Conservation (phyloP, 2,797 vertebrate species). For the Lithobates pipiens region DNA sequence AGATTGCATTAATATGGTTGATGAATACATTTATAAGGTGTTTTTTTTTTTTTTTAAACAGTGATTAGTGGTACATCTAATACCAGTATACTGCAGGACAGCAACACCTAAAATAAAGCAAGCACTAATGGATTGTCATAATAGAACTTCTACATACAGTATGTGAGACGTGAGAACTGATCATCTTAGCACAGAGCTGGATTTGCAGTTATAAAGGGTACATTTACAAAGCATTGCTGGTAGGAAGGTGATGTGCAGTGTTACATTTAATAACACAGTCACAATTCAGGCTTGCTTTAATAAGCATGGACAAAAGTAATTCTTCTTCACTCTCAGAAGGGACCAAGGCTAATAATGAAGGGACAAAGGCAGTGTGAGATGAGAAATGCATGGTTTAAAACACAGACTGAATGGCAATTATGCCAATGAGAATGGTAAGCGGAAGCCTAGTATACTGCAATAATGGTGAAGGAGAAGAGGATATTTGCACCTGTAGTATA, state of each 20-base stretch:
- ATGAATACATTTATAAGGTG: too few species aligned
- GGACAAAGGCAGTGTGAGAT: conserved; percentile 28
- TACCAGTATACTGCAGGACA: too few species aligned
- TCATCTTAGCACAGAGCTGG: neutral
- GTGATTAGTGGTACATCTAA: too few species aligned
- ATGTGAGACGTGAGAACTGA: too few species aligned
- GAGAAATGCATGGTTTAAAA: conserved; percentile 29
- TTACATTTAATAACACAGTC: conserved; percentile 29
- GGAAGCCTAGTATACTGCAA: conserved; percentile 7
- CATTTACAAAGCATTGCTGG: neutral
- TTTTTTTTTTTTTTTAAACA: too few species aligned
- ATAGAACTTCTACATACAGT: neutral
- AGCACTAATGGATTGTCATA: neutral
- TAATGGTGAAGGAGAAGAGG: neutral
- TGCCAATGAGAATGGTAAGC: conserved; percentile 22
- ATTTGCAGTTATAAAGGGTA: neutral
- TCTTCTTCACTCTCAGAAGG: conserved; percentile 15
- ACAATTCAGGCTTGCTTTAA: conserved; percentile 14
- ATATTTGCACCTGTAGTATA: neutral
- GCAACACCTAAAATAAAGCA: too few species aligned
- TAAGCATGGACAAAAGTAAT: conserved; percentile 29
- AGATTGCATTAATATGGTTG: too few species aligned
- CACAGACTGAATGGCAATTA: conserved; percentile 12
- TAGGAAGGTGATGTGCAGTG: neutral
- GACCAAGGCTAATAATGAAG: conserved; percentile 11